These are phyloP conservation scores for Myathropa florea DNA, from an alignment of 2,888 invertebrate species.

Conservation along the genomic window DNA sequence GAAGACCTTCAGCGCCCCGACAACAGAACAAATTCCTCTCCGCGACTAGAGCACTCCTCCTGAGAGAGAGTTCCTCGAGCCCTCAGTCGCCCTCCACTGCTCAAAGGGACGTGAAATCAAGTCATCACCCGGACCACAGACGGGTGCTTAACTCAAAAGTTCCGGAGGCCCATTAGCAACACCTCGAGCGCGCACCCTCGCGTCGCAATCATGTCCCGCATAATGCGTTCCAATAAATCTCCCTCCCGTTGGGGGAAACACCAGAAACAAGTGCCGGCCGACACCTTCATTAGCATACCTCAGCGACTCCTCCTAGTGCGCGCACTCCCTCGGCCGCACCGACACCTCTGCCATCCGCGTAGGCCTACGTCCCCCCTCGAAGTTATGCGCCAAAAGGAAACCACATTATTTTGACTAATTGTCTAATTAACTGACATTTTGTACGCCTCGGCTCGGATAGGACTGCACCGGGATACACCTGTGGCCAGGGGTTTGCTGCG, in stretches of 20 bases:
- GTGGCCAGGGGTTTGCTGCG: conserved; percentile 49
- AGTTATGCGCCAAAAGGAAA: conserved; percentile 24
- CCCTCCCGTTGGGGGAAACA: conserved; percentile 18
- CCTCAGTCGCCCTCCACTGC: too few relatives aligned
- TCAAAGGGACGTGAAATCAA: too few relatives aligned
- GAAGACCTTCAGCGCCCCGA: too few relatives aligned
- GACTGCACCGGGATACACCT: conserved; percentile 22
- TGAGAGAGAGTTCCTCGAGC: too few relatives aligned
- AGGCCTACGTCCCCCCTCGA: not conserved
- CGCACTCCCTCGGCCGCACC: conserved; percentile 5
- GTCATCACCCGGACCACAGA: not conserved
- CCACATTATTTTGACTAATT: conserved; percentile 69
- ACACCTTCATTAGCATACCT: conserved; percentile 58
- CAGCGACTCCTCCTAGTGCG: conserved; percentile 20
- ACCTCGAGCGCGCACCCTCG: not conserved
- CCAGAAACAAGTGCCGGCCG: conserved; percentile 47
- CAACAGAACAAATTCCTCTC: too few relatives aligned
- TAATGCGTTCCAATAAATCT: conserved; percentile 48
- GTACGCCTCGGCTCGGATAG: conserved; percentile 40
- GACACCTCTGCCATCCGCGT: not conserved
- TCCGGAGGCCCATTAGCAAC: not conserved
- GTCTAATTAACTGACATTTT: conserved; percentile 70
- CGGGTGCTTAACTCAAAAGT: not conserved
- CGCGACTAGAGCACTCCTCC: too few relatives aligned
- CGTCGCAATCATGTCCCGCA: conserved; percentile 2